These are phyloP conservation scores for Pipra filicauda DNA, from an alignment of 2,113 vertebrate species.

Conservation along the genomic window DNA sequence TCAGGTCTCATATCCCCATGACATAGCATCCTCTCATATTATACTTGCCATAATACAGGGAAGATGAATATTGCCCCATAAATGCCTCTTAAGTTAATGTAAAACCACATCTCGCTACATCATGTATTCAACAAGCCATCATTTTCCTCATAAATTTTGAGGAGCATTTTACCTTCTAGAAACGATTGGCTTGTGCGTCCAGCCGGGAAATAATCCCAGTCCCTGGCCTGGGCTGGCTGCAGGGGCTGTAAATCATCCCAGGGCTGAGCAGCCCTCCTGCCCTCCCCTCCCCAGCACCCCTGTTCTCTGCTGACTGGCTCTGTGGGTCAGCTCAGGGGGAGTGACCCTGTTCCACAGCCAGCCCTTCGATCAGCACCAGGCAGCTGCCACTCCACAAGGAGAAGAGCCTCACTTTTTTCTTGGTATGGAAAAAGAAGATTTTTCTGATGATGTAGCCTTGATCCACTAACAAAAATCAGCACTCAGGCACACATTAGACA, in stretches of 20 bases:
- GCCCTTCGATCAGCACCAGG: slow-evolving; percentile 48
- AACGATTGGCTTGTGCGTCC: slow-evolving; percentile 57
- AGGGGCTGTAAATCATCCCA: slow-evolving; percentile 63
- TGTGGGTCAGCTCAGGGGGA: not conserved
- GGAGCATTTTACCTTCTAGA: slow-evolving; percentile 56
- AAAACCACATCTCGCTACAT: slow-evolving; percentile 67
- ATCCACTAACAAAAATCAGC: not conserved
- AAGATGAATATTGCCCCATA: slow-evolving; percentile 72
- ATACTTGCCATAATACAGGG: slow-evolving; percentile 54
- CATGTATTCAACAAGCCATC: slow-evolving; percentile 71
- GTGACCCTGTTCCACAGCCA: not conserved
- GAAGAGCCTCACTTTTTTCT: not conserved
- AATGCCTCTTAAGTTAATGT: slow-evolving; percentile 76
- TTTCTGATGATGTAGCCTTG: not conserved
- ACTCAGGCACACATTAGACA: not conserved
- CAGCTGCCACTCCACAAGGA: not conserved
- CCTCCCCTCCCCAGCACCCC: not conserved
- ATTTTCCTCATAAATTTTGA: slow-evolving; percentile 72
- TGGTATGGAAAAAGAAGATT: not conserved
- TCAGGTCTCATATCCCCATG: slow-evolving; percentile 47
- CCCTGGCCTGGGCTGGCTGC: slow-evolving; percentile 40
- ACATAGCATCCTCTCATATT: slow-evolving; percentile 61
- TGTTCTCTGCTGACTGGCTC: slow-evolving; percentile 14
- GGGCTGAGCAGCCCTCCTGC: not conserved
- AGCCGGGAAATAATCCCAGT: slow-evolving; percentile 52